phyloP scores from a whole-genome alignment of 2,113 vertebrate genomes.

The Myotis brandtii region DNA sequence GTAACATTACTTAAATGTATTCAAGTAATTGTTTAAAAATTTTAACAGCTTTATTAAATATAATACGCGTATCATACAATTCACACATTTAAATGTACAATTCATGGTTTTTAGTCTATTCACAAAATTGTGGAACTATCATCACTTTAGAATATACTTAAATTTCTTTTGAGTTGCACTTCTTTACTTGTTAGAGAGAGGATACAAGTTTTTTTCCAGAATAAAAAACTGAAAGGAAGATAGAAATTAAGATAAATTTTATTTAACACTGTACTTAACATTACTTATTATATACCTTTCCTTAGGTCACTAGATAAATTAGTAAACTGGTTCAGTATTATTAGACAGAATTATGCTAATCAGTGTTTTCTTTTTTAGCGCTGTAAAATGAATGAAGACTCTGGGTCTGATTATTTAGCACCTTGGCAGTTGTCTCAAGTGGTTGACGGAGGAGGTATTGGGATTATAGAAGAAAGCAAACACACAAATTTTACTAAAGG shows the following conservation, averaged over 20 bases:
- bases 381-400: constrained; percentile 96
- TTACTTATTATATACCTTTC: neutral
- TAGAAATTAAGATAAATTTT: constrained; percentile 34
- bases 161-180: constrained; percentile 36
- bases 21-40: neutral
- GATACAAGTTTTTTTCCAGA: constrained; percentile 18
- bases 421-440: constrained; percentile 92
- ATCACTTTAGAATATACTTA: neutral
- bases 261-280: constrained; percentile 2
- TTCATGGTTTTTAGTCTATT: neutral
- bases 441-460: constrained; percentile 93
- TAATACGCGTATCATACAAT: neutral
- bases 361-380: constrained; percentile 85
- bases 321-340: constrained; percentile 38
- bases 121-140: neutral
- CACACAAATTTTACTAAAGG: constrained; percentile 82
- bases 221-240: neutral
- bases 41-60: constrained; percentile 21
- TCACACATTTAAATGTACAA: neutral
- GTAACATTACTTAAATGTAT: neutral
- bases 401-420: constrained; percentile 89
- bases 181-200: constrained; percentile 9
- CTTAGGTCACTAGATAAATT: constrained; percentile 33
- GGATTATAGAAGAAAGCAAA: constrained; percentile 92
- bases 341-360: neutral